These are phyloP conservation scores for Florisuga fusca DNA, from an alignment of 2,797 vertebrate species.

Conservation along the genomic window DNA sequence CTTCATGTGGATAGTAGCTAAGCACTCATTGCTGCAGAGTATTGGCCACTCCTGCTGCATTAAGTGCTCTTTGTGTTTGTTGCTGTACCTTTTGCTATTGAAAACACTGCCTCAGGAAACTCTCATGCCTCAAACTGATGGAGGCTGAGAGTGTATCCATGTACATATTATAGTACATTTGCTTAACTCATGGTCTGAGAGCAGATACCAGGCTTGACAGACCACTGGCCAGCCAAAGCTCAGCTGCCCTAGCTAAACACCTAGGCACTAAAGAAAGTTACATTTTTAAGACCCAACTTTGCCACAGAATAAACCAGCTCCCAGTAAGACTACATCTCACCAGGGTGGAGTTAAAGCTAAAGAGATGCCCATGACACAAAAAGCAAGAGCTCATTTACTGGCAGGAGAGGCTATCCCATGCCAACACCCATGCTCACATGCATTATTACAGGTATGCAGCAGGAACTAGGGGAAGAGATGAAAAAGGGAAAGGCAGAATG, in stretches of 20 bases:
- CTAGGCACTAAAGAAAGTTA: not conserved
- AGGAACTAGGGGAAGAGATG: not conserved
- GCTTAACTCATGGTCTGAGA: not conserved
- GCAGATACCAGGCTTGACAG: fast-evolving
- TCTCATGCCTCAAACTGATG: not conserved
- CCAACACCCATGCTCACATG: not conserved
- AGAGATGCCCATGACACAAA: not conserved
- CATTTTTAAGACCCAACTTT: not conserved
- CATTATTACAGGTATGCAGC: not conserved
- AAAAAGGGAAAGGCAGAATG: not conserved
- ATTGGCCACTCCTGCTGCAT: not conserved
- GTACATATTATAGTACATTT: not conserved
- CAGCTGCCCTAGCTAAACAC: not conserved
- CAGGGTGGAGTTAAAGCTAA: not conserved
- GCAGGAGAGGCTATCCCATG: not conserved
- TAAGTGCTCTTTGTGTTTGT: not conserved
- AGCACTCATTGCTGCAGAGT: not conserved
- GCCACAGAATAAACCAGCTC: not conserved
- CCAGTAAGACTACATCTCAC: fast-evolving
- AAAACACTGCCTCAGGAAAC: not conserved
- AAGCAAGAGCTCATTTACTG: not conserved
- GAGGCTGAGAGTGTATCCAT: not conserved
- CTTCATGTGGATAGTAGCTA: not conserved
- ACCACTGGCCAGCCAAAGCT: not conserved
- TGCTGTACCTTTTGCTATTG: not conserved